Conservation (phyloP, 1,140 invertebrate species). For the Musca domestica region DNA sequence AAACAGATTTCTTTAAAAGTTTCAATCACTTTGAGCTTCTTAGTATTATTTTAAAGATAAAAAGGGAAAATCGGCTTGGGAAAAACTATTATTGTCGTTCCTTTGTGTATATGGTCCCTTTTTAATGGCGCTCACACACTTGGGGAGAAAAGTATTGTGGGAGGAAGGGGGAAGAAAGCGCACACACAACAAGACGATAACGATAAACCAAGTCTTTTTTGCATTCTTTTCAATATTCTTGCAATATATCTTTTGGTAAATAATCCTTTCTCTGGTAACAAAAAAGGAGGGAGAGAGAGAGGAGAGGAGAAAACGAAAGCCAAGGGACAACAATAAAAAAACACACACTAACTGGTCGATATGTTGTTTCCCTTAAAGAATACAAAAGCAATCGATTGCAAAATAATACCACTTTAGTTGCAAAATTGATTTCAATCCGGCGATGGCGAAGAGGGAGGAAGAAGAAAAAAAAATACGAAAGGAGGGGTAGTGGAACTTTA, state of each 20-base stretch:
- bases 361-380: neutral
- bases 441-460: neutral
- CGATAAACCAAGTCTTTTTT: conserved; percentile 1
- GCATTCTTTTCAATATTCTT: conserved; percentile 2
- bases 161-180: too few species aligned
- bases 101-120: too few species aligned
- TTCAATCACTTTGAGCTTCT: too few species aligned
- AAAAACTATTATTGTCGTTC: too few species aligned
- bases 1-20: too few species aligned
- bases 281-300: neutral
- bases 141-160: too few species aligned
- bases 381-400: conserved; percentile 5
- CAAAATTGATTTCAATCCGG: neutral
- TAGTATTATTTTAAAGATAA: too few species aligned
- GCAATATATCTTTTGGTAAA: conserved; percentile 13
- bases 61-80: too few species aligned
- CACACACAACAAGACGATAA: too few species aligned
- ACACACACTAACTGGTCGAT: neutral
- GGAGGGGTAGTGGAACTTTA: too few species aligned
- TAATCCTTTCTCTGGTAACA: neutral
- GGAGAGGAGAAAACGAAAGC: neutral
- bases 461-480: too few species aligned
- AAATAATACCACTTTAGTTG: conserved; percentile 13
- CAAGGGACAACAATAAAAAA: neutral
- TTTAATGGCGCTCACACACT: neutral